A percentile compares a stretch with the other conserved stretches of the same genome.
These are phyloP conservation scores for Pyrrhia umbra DNA, from an alignment of 2,888 invertebrate genomes.

Conservation along the genomic window DNA sequence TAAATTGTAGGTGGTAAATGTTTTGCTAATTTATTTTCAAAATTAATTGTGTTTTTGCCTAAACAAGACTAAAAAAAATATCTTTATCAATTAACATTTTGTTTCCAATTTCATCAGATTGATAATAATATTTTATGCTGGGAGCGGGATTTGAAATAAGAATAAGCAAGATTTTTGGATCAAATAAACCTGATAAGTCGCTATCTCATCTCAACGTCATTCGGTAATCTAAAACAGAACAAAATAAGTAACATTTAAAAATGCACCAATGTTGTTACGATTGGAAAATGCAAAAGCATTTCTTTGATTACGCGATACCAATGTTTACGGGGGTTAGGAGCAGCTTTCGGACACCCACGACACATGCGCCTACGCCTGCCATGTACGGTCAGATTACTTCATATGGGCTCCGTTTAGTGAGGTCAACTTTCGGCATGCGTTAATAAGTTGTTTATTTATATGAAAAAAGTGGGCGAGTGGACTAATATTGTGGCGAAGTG, in stretches of 20 bases:
- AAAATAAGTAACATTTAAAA: background rate
- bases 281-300: slow-evolving; percentile 45
- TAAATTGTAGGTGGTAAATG: no score
- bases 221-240: background rate
- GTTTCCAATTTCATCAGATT: no score
- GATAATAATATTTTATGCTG: no score
- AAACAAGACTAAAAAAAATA: no score
- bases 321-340: slow-evolving; percentile 64
- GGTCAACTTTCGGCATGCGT: slow-evolving; percentile 61
- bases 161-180: background rate
- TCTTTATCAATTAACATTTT: no score
- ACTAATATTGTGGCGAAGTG: slow-evolving; percentile 43
- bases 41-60: no score
- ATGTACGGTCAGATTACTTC: slow-evolving; percentile 73
- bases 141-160: no score
- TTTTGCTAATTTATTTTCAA: no score
- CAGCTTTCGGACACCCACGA: slow-evolving; percentile 70
- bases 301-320: slow-evolving; percentile 51
- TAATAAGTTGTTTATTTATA: slow-evolving; percentile 62
- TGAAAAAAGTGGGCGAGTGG: slow-evolving; percentile 56
- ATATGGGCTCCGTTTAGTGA: slow-evolving; percentile 62
- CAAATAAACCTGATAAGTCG: background rate
- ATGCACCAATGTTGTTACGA: slow-evolving; percentile 7
- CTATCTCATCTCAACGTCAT: no score
- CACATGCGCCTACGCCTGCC: slow-evolving; percentile 72